These are phyloP conservation scores for Spinibarbus caldwelli DNA, from an alignment of 2,797 vertebrate genomes.

Conservation along the genomic window DNA sequence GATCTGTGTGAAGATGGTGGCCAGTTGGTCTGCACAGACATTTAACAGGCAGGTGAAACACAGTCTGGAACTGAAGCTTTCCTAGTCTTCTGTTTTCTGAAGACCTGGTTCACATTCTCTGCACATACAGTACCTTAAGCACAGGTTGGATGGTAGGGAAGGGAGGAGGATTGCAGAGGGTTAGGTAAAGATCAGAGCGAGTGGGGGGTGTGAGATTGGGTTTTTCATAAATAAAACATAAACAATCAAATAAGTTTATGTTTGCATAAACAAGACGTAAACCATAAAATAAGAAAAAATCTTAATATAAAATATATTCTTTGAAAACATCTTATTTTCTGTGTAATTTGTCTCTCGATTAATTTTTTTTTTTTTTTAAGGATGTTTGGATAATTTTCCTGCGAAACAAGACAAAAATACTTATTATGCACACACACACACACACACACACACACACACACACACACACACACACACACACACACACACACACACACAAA, in stretches of 20 bases:
- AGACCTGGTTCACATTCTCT: not conserved
- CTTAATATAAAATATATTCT: not conserved
- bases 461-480: not conserved
- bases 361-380: not conserved
- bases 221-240: too few species aligned
- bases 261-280: not conserved
- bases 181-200: too few species aligned
- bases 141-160: not conserved
- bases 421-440: not conserved
- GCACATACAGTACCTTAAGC: not conserved
- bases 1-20: not conserved
- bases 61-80: not conserved
- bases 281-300: not conserved
- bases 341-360: not conserved
- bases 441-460: not conserved
- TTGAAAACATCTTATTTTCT: not conserved
- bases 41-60: not conserved
- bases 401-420: not conserved
- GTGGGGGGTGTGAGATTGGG: too few species aligned
- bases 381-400: not conserved
- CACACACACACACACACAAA: conserved; percentile 1
- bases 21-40: not conserved
- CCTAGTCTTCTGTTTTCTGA: not conserved
- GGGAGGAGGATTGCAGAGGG: too few species aligned
- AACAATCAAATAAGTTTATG: too few species aligned